phyloP scores from a whole-genome alignment of 2,797 vertebrate genomes.

The Alectoris magna region DNA sequence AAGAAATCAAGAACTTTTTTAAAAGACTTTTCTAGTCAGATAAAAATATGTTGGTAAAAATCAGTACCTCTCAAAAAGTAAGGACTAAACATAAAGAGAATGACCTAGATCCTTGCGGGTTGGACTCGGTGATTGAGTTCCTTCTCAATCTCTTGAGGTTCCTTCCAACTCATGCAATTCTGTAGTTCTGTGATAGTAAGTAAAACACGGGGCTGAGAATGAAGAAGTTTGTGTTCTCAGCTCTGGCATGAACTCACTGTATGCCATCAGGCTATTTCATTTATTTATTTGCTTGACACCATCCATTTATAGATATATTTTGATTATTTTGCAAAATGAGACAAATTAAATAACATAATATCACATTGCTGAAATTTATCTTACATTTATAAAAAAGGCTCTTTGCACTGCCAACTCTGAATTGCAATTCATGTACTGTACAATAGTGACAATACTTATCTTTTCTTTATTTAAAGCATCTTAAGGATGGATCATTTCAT shows the following conservation, averaged over 20 bases:
- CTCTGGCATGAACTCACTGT: neutral
- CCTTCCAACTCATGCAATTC: too few species aligned
- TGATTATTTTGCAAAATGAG: neutral
- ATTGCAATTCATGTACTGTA: neutral
- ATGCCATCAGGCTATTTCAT: neutral
- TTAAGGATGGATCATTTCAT: neutral
- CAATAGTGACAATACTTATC: neutral
- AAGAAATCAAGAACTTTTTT: neutral
- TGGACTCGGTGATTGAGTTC: too few species aligned
- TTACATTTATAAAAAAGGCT: neutral
- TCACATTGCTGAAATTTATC: neutral
- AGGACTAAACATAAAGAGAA: neutral
- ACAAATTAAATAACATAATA: neutral
- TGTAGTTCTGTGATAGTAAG: neutral
- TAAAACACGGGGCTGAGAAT: neutral
- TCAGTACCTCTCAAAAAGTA: neutral
- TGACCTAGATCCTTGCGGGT: neutral
- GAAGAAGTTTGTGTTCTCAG: neutral
- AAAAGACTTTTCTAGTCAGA: neutral
- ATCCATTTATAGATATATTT: neutral
- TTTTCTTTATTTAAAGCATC: neutral
- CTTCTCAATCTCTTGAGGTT: too few species aligned
- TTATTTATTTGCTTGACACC: neutral
- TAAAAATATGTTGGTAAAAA: constrained; percentile 3
- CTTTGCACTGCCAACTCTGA: neutral